Conservation (phyloP, 2,797 vertebrate genomes). For the Clarias laeviceps region DNA sequence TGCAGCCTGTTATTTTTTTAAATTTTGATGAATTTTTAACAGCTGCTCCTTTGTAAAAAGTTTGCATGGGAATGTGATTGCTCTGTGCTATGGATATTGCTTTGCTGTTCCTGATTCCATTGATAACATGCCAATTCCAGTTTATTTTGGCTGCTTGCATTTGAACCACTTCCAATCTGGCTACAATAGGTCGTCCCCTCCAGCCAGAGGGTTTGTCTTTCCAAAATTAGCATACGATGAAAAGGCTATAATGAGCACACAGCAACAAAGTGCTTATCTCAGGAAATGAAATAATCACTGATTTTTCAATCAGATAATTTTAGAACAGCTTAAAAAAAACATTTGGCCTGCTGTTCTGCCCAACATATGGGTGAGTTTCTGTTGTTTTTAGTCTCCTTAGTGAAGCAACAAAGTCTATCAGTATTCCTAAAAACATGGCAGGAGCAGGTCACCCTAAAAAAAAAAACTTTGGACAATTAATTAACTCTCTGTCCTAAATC, state of each 20-base stretch:
- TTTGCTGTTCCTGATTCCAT: slow-evolving; percentile 51
- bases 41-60: slow-evolving; percentile 24
- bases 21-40: slow-evolving; percentile 27
- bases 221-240: slow-evolving; percentile 60
- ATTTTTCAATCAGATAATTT: slow-evolving; percentile 57
- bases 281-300: slow-evolving; percentile 64
- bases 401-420: slow-evolving; percentile 32
- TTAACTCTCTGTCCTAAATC: neutral
- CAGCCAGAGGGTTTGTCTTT: slow-evolving; percentile 55
- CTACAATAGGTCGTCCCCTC: slow-evolving; percentile 55
- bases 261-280: slow-evolving; percentile 55
- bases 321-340: slow-evolving; percentile 35
- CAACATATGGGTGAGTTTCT: slow-evolving; percentile 26
- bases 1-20: neutral
- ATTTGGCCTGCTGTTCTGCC: slow-evolving; percentile 10
- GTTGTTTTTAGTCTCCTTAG: slow-evolving; percentile 24
- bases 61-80: slow-evolving; percentile 49
- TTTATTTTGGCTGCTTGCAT: slow-evolving; percentile 58
- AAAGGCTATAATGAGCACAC: slow-evolving; percentile 56
- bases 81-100: slow-evolving; percentile 46
- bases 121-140: slow-evolving; percentile 56
- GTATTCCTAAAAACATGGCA: slow-evolving; percentile 37
- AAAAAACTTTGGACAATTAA: neutral
- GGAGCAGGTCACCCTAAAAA: slow-evolving; percentile 4
- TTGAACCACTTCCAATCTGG: slow-evolving; percentile 54